Evolutionary conservation across 2,113 vertebrate species (phyloP).

Genomic region (Bagarius yarrelli): DNA sequence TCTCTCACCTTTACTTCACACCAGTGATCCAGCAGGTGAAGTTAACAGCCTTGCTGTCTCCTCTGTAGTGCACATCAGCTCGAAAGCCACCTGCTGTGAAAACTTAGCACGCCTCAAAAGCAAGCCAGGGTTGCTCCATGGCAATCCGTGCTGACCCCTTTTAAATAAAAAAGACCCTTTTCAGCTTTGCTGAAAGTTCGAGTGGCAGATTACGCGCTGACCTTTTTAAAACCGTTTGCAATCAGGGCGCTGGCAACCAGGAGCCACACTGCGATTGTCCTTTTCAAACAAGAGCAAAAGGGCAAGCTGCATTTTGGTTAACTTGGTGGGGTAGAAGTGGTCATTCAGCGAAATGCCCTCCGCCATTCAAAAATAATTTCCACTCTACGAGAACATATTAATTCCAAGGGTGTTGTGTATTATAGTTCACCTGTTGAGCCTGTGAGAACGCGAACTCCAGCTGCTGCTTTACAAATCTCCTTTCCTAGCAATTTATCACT

Average conservation of each 20-base stretch:
- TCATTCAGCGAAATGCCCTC: constrained; percentile 13
- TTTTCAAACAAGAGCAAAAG: constrained; percentile 53
- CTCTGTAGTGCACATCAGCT: background rate
- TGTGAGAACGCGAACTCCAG: constrained; percentile 11
- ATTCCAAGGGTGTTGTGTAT: constrained; percentile 18
- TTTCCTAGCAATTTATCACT: constrained; percentile 9
- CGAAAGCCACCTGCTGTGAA: constrained; percentile 4
- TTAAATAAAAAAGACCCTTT: constrained; percentile 26
- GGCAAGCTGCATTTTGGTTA: constrained; percentile 46
- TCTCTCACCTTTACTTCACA: background rate
- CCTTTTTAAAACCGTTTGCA: constrained; percentile 54
- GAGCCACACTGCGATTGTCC: constrained; percentile 42
- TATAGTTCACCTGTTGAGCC: constrained; percentile 4
- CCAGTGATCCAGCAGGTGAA: background rate
- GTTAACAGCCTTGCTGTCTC: constrained; percentile 5
- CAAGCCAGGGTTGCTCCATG: background rate
- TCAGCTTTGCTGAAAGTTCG: constrained; percentile 35
- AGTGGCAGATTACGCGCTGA: constrained; percentile 39
- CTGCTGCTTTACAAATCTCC: constrained; percentile 32
- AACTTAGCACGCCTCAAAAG: constrained; percentile 30
- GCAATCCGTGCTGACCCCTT: constrained; percentile 9
- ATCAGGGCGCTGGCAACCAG: constrained; percentile 44
- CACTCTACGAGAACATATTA: constrained; percentile 26
- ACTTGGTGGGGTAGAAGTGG: constrained; percentile 24
- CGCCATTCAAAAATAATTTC: constrained; percentile 40